Base-by-base conservation (phyloP, 2,888 invertebrate species). In the Platycheirus albimanus region DNA sequence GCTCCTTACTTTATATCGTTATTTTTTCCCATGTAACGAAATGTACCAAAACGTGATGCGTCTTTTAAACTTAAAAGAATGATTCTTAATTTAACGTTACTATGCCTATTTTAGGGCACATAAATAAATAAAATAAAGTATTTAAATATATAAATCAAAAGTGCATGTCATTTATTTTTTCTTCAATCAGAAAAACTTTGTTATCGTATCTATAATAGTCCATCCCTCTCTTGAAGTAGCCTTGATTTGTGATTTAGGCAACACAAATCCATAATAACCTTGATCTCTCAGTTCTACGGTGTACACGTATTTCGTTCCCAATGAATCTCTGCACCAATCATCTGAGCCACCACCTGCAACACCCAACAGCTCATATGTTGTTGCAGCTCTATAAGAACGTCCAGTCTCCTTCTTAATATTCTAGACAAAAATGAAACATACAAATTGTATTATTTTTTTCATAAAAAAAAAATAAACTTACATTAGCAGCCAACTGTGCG, bases 291-390 rank as follows among this genome's bases (percentile, higher is more conserved):
- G 75, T 66, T 90, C 90, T 13, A 90, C 74, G 24, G 90, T 90
- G 36, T 90, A 90, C 2, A 90, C 90, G 49, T 88, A 90, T 52
- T 89, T 88, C 0, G 87, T 85, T 8, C 86, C 87, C 11, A 89
- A 71, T 0, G 87, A 86, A 10, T 87, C 86, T 10, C 89, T 88
- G 56, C 87, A 85, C 90, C 90, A 90, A 78, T 90, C 90, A 66
- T 90, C 90, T 1, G 90, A 90, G 33, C 90, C 90, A 33, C 90
- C 90, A 64, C 90, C 90, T 15, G 90, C 90, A 74, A 90, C 87
- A 64, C 89, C 89, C 11, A 90, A 83, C 2, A 88, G 85, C 67
- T 88, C 87, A 75, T 90, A 87, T 1, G 90, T 90, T 13, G 89
- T 87, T 3, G 87, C 77, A 1, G 89, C 86, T 2, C 85, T 86